These are phyloP conservation scores for Hermodice carunculata DNA, from an alignment of 2,888 invertebrate species.

Conservation along the genomic window DNA sequence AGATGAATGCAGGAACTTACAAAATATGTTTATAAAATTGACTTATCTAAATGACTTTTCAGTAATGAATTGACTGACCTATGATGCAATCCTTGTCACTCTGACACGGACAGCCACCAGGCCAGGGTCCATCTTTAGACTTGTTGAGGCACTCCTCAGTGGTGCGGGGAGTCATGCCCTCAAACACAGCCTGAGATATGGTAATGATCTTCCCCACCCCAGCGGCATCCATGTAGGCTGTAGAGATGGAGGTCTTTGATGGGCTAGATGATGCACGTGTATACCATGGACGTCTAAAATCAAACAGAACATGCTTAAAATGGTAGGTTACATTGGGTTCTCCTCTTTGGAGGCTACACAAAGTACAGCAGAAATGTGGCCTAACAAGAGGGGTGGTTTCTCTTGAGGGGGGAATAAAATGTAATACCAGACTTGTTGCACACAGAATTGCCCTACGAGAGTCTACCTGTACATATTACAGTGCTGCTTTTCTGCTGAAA, in stretches of 20 bases:
- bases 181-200: constrained; percentile 70
- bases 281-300: constrained; percentile 67
- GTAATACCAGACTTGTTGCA: no score
- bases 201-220: constrained; percentile 71
- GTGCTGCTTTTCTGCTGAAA: no score
- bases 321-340: no score
- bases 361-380: no score
- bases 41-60: neutral
- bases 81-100: constrained; percentile 66
- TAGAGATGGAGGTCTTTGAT: constrained; percentile 69
- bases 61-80: constrained; percentile 50
- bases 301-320: no score
- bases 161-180: constrained; percentile 67
- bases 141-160: constrained; percentile 57
- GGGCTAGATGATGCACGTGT: constrained; percentile 66
- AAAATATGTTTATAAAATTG: no score
- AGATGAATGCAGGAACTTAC: no score
- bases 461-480: no score
- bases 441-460: no score
- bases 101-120: constrained; percentile 68
- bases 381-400: no score
- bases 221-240: constrained; percentile 70
- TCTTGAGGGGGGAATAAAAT: no score
- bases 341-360: no score
- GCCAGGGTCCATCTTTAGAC: constrained; percentile 51